A percentile compares a stretch with the other conserved stretches of the same genome.
phyloP scores from a whole-genome alignment of 2,113 vertebrate species.

The Bolborhynchus lineola region DNA sequence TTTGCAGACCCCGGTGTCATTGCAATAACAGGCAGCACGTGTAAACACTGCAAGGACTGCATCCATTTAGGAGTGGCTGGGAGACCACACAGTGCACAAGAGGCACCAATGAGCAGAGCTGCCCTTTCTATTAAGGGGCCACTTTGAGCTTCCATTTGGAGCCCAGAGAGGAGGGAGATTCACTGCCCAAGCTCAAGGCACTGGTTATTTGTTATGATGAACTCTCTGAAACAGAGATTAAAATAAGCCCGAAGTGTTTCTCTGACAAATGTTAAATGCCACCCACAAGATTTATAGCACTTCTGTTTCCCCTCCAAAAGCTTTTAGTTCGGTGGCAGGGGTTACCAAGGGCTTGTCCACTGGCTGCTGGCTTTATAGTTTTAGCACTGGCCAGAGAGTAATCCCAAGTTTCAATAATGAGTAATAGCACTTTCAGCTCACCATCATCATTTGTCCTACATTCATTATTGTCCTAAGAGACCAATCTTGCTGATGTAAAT shows the following conservation, averaged over 20 bases:
- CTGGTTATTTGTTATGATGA: conserved; percentile 75
- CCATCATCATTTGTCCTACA: conserved; percentile 77
- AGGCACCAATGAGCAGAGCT: neutral
- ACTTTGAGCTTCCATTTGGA: conserved; percentile 63
- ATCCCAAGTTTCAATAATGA: conserved; percentile 68
- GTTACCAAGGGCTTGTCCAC: conserved; percentile 58
- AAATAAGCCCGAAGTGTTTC: conserved; percentile 75
- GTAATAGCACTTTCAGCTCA: conserved; percentile 71
- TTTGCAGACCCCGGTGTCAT: conserved; percentile 41
- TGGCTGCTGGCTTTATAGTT: conserved; percentile 48
- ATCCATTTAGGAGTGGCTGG: conserved; percentile 35
- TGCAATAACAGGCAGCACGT: conserved; percentile 52
- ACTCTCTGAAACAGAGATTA: conserved; percentile 73
- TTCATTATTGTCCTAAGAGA: conserved; percentile 75
- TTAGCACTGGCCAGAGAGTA: conserved; percentile 60
- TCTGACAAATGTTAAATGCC: conserved; percentile 77
- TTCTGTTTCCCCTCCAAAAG: conserved; percentile 71
- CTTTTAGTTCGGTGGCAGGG: conserved; percentile 79
- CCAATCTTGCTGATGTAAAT: conserved; percentile 61
- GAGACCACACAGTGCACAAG: conserved; percentile 71
- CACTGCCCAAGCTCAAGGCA: conserved; percentile 43
- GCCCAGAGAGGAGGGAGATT: conserved; percentile 46
- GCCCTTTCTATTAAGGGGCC: conserved; percentile 25
- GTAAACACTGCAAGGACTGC: conserved; percentile 63
- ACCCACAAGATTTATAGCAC: conserved; percentile 73